Conservation (phyloP, 1,140 invertebrate species). For the Bombus pyrosoma region DNA sequence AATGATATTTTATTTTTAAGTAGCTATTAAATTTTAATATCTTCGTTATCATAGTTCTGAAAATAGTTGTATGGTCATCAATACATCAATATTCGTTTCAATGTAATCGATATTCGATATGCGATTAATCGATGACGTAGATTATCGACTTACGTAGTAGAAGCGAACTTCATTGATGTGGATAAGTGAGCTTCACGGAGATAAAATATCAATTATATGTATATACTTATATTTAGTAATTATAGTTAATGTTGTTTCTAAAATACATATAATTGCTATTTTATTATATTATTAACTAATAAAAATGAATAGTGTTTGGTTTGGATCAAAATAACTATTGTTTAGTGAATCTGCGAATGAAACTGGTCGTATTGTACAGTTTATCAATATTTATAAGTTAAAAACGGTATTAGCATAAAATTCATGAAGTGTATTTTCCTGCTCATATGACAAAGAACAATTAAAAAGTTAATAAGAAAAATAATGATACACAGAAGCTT, state of each 20-base stretch:
- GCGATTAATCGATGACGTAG: background rate
- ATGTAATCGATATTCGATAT: background rate
- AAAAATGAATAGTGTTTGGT: background rate
- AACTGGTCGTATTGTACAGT: background rate
- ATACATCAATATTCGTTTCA: background rate
- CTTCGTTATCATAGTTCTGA: background rate
- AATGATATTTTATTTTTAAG: background rate
- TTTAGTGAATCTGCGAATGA: background rate
- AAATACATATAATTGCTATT: background rate
- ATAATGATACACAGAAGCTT: slow-evolving; percentile 78
- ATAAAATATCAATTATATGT: background rate
- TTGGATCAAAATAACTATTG: background rate
- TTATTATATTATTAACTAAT: background rate
- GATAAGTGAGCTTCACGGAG: no score
- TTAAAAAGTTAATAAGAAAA: background rate
- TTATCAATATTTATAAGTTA: slow-evolving; percentile 17
- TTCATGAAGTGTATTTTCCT: background rate
- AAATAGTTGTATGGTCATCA: background rate
- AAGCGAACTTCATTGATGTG: background rate
- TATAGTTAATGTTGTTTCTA: no score
- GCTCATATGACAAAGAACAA: background rate
- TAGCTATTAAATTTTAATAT: background rate
- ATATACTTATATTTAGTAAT: background rate
- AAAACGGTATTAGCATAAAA: background rate
- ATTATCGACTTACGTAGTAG: background rate